Conservation (phyloP, 2,797 vertebrate species). For the Malurus leucopterus region DNA sequence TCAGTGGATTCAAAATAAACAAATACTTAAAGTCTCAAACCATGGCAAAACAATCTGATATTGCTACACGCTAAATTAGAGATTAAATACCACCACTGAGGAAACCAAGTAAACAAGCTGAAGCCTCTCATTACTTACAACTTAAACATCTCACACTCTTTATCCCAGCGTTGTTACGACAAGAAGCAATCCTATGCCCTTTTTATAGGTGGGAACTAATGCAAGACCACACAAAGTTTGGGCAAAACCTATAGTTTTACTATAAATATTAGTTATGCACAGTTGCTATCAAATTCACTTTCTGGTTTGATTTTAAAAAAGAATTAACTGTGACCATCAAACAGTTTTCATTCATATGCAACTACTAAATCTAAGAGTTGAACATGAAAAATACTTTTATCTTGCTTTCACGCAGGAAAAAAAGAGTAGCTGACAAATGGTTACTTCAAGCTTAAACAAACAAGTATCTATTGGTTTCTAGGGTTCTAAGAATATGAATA, state of each 20-base stretch:
- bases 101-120: background rate
- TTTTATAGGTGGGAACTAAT: background rate
- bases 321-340: background rate
- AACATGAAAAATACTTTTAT: background rate
- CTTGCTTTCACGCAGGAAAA: background rate
- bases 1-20: background rate
- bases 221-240: background rate
- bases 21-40: background rate
- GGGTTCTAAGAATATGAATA: background rate
- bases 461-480: background rate
- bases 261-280: background rate
- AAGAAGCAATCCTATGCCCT: background rate
- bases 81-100: background rate
- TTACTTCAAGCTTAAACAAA: background rate
- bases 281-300: background rate
- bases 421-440: background rate
- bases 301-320: background rate
- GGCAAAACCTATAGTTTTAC: background rate
- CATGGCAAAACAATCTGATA: background rate
- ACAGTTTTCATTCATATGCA: background rate
- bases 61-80: background rate
- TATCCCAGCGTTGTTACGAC: background rate
- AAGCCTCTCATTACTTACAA: background rate
- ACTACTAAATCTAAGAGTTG: background rate
- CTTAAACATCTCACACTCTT: background rate